A percentile compares a stretch with the other conserved stretches of the same genome.
These are phyloP conservation scores for Poeciliopsis turneri DNA, from an alignment of 2,797 vertebrate species.

Conservation along the genomic window DNA sequence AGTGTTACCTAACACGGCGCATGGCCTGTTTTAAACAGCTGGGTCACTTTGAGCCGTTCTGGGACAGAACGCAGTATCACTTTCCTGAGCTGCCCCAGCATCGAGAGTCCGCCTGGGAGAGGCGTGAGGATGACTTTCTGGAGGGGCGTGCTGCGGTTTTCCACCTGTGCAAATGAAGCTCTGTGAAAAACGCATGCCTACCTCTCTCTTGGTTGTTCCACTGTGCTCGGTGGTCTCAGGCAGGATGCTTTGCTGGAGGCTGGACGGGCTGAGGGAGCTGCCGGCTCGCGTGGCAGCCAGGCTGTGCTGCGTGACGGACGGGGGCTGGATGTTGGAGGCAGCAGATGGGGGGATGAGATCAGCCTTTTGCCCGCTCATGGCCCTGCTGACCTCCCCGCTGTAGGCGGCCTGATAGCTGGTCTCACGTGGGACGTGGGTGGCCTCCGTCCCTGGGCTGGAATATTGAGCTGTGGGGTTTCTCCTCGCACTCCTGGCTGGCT, in stretches of 20 bases:
- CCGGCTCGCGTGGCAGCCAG: constrained; percentile 30
- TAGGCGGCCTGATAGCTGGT: constrained; percentile 90
- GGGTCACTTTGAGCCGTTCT: constrained; percentile 73
- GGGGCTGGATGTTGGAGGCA: constrained; percentile 47
- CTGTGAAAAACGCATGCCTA: constrained; percentile 34
- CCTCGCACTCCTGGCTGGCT: constrained; percentile 84
- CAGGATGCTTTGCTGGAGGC: constrained; percentile 53
- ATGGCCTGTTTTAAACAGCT: constrained; percentile 74
- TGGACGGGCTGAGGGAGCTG: constrained; percentile 21
- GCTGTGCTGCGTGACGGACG: constrained; percentile 33
- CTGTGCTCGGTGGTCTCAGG: constrained; percentile 58
- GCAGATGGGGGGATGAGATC: constrained; percentile 43
- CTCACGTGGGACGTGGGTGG: constrained; percentile 74
- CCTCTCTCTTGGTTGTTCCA: constrained; percentile 61
- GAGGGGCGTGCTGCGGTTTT: constrained; percentile 23
- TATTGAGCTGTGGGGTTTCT: constrained; percentile 77
- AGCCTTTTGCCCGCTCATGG: constrained; percentile 55
- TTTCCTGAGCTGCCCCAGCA: constrained; percentile 42
- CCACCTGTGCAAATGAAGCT: not conserved
- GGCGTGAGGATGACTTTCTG: constrained; percentile 43
- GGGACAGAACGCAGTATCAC: constrained; percentile 65
- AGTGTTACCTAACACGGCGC: constrained; percentile 64
- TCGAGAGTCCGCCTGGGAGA: constrained; percentile 43
- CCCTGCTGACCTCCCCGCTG: constrained; percentile 77
- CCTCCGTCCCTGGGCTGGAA: constrained; percentile 78